phyloP scores from a whole-genome alignment of 2,888 invertebrate genomes.

The Sinotaia quadrata region DNA sequence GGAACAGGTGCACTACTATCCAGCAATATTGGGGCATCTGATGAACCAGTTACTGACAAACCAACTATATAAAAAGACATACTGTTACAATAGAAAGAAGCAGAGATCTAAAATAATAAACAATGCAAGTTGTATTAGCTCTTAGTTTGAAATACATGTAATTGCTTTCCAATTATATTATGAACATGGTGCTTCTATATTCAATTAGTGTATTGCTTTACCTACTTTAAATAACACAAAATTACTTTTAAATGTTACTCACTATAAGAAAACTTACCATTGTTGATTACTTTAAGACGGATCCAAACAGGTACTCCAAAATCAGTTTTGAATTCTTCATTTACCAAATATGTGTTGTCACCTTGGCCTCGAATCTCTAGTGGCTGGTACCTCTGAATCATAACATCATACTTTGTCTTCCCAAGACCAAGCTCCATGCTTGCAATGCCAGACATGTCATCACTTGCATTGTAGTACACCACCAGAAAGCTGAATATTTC shows the following conservation, averaged over 20 bases:
- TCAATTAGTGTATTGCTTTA: too few relatives aligned
- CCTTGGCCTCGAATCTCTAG: conserved; percentile 35
- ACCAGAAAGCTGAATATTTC: conserved; percentile 52
- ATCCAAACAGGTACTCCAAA: conserved; percentile 56
- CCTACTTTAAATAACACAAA: too few relatives aligned
- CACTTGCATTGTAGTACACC: conserved; percentile 47
- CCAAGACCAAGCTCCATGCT: conserved; percentile 54
- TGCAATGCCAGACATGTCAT: conserved; percentile 43
- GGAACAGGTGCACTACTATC: conserved; percentile 48
- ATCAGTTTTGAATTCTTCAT: conserved; percentile 47
- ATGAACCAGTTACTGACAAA: conserved; percentile 1
- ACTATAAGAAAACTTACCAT: too few relatives aligned
- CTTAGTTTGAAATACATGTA: too few relatives aligned
- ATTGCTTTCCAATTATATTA: too few relatives aligned
- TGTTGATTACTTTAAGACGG: conserved; percentile 49
- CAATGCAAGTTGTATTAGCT: too few relatives aligned
- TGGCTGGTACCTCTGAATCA: conserved; percentile 39
- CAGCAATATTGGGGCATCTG: conserved; percentile 21
- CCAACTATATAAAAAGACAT: too few relatives aligned
- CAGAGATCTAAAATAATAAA: too few relatives aligned
- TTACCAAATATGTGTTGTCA: conserved; percentile 37
- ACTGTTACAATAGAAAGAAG: too few relatives aligned
- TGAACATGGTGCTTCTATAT: too few relatives aligned
- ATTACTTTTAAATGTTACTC: too few relatives aligned
- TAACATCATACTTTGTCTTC: conserved; percentile 50